These are phyloP conservation scores for Rachycentron canadum DNA, from an alignment of 2,797 vertebrate genomes.

Conservation along the genomic window DNA sequence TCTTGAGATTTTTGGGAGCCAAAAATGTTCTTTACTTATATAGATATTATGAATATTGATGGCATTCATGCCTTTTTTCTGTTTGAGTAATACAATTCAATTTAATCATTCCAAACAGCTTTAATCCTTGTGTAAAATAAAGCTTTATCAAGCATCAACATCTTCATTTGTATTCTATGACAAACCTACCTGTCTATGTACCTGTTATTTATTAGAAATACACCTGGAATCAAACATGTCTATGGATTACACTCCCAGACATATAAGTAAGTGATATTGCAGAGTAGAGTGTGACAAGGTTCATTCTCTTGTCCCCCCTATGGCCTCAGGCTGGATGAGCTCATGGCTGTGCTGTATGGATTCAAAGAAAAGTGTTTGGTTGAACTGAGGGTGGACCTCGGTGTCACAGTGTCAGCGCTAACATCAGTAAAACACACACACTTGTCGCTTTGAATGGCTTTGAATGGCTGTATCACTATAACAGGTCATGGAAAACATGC, in stretches of 20 bases:
- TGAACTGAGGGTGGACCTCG: conserved; percentile 69
- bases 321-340: conserved; percentile 77
- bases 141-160: background rate
- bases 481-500: conserved; percentile 51
- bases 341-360: conserved; percentile 74
- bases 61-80: conserved; percentile 6
- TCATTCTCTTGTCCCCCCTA: conserved; percentile 65
- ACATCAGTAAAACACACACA: conserved; percentile 68
- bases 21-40: conserved; percentile 26
- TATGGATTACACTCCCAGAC: conserved; percentile 68
- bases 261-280: conserved; percentile 78
- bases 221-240: conserved; percentile 50
- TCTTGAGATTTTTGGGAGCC: conserved; percentile 28
- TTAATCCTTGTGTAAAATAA: background rate
- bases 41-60: conserved; percentile 9
- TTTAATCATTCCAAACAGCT: background rate
- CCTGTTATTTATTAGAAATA: background rate
- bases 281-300: conserved; percentile 77
- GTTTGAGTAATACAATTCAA: background rate
- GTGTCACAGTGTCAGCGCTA: conserved; percentile 64
- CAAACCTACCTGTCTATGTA: conserved; percentile 1
- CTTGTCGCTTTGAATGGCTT: conserved; percentile 48
- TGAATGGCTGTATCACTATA: conserved; percentile 48
- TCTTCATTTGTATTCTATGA: background rate
- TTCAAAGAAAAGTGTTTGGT: conserved; percentile 77